phyloP scores from a whole-genome alignment of 2,888 invertebrate genomes.

The Mechanitis mazaeus region DNA sequence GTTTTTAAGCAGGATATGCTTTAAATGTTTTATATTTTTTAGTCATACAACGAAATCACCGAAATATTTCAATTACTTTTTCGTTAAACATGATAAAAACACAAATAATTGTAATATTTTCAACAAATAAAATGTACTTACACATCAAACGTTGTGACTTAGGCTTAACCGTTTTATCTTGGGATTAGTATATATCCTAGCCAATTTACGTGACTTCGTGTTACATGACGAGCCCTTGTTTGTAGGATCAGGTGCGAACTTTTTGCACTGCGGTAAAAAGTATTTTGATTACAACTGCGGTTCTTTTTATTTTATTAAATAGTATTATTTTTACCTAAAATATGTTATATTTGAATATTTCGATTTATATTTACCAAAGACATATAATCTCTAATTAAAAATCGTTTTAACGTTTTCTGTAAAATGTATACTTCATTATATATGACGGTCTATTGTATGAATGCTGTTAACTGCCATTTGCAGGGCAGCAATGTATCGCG shows the following conservation, averaged over 20 bases:
- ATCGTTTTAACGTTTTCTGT: no score
- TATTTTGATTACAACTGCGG: conserved; percentile 23
- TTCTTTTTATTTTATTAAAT: conserved; percentile 5
- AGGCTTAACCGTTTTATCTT: conserved; percentile 66
- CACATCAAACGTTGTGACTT: conserved; percentile 58
- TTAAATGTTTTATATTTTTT: conserved; percentile 12
- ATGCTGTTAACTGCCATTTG: conserved; percentile 31
- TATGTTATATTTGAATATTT: no score
- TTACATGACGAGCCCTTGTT: conserved; percentile 60
- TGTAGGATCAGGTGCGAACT: conserved; percentile 54
- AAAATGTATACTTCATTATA: conserved; percentile 15
- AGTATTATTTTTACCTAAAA: no score
- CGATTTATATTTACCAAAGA: no score
- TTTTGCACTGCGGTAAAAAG: conserved; percentile 31
- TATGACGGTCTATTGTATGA: conserved; percentile 27
- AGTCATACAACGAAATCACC: conserved; percentile 7
- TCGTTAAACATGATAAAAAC: no score
- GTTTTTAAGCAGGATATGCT: conserved; percentile 1
- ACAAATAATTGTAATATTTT: conserved; percentile 44
- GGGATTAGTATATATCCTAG: conserved; percentile 65
- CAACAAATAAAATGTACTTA: conserved; percentile 63
- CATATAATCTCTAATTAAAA: no score
- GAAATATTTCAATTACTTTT: not conserved
- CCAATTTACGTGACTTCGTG: conserved; percentile 68
- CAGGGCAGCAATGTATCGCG: conserved; percentile 29